Evolutionary conservation across 2,113 vertebrate genomes (phyloP).

Genomic region (Hymenochirus boettgeri): DNA sequence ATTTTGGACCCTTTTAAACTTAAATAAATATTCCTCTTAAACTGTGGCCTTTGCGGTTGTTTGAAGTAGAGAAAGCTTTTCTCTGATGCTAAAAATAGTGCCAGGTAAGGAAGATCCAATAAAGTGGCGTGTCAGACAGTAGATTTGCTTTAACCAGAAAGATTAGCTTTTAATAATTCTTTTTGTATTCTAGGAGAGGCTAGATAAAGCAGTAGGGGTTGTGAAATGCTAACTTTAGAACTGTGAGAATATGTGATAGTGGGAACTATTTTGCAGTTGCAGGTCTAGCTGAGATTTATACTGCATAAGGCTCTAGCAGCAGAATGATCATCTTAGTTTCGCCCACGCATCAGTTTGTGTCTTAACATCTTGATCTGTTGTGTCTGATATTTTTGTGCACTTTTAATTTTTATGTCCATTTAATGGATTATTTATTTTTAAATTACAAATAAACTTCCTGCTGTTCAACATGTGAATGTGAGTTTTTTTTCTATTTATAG

Average conservation of each 20-base stretch:
- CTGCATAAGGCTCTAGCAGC: slow-evolving; percentile 9
- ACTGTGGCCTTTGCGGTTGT: background rate
- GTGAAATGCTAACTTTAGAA: background rate
- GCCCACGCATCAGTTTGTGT: slow-evolving; percentile 1
- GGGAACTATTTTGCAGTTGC: background rate
- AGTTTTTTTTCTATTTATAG: background rate
- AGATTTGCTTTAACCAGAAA: background rate
- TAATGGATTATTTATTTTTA: slow-evolving; percentile 41
- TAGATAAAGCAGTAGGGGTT: slow-evolving; percentile 1
- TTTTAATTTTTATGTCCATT: slow-evolving; percentile 27
- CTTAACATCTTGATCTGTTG: slow-evolving; percentile 15
- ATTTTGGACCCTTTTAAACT: background rate
- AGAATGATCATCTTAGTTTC: background rate
- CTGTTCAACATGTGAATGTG: slow-evolving; percentile 33
- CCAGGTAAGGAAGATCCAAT: background rate
- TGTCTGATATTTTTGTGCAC: background rate
- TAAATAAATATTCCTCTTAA: background rate
- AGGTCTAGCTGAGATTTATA: background rate
- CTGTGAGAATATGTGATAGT: background rate
- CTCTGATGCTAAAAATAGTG: background rate
- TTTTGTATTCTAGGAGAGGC: background rate
- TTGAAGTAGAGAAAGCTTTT: slow-evolving; percentile 1
- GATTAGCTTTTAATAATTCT: background rate
- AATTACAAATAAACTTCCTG: slow-evolving; percentile 42
- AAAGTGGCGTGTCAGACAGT: background rate